These are phyloP conservation scores for Clitarchus hookeri DNA, from an alignment of 2,888 invertebrate genomes.

Conservation along the genomic window DNA sequence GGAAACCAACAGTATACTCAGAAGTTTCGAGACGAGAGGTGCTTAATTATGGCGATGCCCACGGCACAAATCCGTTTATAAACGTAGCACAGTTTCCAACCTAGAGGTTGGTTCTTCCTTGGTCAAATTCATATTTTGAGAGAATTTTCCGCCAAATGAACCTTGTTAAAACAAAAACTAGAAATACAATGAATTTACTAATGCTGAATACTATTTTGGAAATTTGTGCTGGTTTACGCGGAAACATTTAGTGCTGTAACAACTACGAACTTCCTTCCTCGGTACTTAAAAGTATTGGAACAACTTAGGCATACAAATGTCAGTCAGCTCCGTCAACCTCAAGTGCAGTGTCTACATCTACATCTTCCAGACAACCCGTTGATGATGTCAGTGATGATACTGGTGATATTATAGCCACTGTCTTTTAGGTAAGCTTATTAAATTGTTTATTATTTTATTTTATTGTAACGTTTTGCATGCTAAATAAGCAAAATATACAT, in stretches of 20 bases:
- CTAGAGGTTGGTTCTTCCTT: background rate
- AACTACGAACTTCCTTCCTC: background rate
- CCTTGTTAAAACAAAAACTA: background rate
- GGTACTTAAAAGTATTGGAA: background rate
- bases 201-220: background rate
- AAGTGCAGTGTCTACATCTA: too few relatives aligned
- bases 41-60: background rate
- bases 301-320: too few relatives aligned
- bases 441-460: too few relatives aligned
- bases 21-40: too few relatives aligned
- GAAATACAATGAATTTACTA: background rate
- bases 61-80: background rate
- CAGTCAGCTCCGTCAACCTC: too few relatives aligned
- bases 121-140: background rate
- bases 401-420: too few relatives aligned
- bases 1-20: too few relatives aligned
- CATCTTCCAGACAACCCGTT: too few relatives aligned
- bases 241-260: background rate
- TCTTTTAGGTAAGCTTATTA: too few relatives aligned
- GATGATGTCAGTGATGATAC: too few relatives aligned
- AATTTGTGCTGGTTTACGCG: background rate
- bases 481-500: too few relatives aligned
- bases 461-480: too few relatives aligned
- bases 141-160: background rate
- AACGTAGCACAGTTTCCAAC: background rate